Base-by-base conservation (phyloP, 2,888 invertebrate species). In the Resseliella maxima region DNA sequence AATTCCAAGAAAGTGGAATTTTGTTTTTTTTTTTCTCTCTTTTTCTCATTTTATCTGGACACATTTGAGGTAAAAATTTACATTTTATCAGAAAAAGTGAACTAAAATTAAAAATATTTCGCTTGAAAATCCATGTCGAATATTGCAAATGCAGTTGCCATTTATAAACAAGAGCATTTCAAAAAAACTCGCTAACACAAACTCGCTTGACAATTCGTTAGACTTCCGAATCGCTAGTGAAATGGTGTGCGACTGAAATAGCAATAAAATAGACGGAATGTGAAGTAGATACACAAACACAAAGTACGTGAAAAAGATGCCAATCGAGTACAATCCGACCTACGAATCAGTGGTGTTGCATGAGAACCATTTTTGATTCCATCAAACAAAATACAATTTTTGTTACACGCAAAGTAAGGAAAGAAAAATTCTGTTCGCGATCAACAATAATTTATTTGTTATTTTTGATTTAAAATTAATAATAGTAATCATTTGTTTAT, bases 351-450 rank as follows among this genome's bases (percentile, higher is more conserved):
- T 72, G 72, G 72, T 72, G 72, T 72, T 72, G 72, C 72, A 72
- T 72, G 72, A 72, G 72, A 72, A 72, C 72, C 72, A 72, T 72
- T 72, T 72, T 72, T 72, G 72, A 72, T 72, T 72, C 72, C 72
- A 72, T 35, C 27, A 72, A 72, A 31, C 72, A 72, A 15, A 50
- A 50, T 18, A 50, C 21, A 18, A 3, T 15, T 15, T 50, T 50
- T 18, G 12, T 15, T 50, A 50, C 31, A 31, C 31, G 18, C 27
- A 21, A 50, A 50, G 5, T 50, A 21, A 50, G 3, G 18, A 50
- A 50, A 6, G 18, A 50, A 50, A 50, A 50, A 50, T 59, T 59
- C 24, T 24, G 3, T 59, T 59, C 12, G 41, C 12, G 12, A 5
- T 41, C 41, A 41, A 41, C 41, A 12, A 8, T 5, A 41, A 41